These are phyloP conservation scores for Eumaeus atala DNA, from an alignment of 1,140 invertebrate genomes.

Conservation along the genomic window DNA sequence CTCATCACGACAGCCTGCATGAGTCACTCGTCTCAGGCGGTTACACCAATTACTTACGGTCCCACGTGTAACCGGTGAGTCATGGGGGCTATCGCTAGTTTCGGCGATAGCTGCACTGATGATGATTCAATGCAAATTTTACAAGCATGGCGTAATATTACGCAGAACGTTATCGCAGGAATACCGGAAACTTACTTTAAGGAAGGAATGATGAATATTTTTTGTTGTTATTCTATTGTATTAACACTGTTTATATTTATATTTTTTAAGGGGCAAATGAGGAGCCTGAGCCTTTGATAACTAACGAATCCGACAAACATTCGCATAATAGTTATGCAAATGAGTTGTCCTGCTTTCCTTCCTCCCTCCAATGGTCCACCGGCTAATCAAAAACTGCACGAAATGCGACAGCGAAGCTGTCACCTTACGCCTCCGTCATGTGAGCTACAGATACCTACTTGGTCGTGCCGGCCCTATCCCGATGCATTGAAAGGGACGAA, in stretches of 20 bases:
- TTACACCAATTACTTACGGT: constrained; percentile 54
- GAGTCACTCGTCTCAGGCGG: constrained; percentile 14
- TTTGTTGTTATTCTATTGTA: not conserved
- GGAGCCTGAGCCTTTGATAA: not conserved
- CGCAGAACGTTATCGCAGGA: not conserved
- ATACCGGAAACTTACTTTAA: not conserved
- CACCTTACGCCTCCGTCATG: too few species aligned
- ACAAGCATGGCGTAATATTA: not conserved
- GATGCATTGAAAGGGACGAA: too few species aligned
- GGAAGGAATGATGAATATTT: not conserved
- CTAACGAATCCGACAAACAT: not conserved
- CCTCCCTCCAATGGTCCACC: too few species aligned
- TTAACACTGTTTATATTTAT: not conserved
- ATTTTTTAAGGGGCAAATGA: too few species aligned
- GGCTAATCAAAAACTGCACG: too few species aligned
- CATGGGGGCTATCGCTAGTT: not conserved
- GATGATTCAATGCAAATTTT: not conserved
- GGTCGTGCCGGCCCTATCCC: too few species aligned
- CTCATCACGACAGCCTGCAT: not conserved
- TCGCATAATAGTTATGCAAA: not conserved
- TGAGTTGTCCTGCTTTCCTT: not conserved
- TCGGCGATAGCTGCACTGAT: not conserved
- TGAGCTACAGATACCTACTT: too few species aligned
- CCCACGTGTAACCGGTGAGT: not conserved
- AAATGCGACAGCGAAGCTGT: too few species aligned